Evolutionary conservation across 2,797 vertebrate genomes (phyloP).

Genomic region (Todus mexicanus): DNA sequence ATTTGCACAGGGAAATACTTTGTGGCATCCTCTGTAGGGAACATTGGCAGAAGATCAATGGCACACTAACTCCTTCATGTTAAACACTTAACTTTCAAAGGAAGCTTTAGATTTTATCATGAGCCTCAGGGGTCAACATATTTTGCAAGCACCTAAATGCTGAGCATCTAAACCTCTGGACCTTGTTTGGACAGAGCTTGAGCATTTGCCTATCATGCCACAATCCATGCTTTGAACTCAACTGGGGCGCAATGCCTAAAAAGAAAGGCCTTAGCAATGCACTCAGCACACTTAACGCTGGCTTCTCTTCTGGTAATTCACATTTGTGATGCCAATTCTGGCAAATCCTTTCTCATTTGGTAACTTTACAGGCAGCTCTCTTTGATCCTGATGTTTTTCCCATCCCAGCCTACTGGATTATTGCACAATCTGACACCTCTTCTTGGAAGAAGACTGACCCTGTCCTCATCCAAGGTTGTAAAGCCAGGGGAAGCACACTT

Average conservation of each 20-base stretch:
- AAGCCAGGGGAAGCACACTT: neutral
- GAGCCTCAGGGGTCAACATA: conserved; percentile 54
- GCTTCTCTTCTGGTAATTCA: neutral
- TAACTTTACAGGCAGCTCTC: neutral
- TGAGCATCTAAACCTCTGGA: conserved; percentile 34
- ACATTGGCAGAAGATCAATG: conserved; percentile 39
- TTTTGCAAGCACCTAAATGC: conserved; percentile 45
- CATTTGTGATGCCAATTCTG: neutral
- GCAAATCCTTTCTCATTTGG: neutral
- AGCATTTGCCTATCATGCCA: neutral
- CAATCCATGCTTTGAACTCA: conserved; percentile 25
- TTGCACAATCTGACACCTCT: neutral
- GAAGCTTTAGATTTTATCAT: conserved; percentile 44
- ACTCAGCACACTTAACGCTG: neutral
- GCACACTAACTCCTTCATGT: conserved; percentile 13
- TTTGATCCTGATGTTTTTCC: neutral
- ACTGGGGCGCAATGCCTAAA: neutral
- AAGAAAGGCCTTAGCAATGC: neutral
- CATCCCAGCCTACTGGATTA: neutral
- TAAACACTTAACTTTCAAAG: conserved; percentile 51
- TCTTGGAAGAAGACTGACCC: neutral
- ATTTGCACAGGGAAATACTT: conserved; percentile 1
- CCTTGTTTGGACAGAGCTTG: conserved; percentile 5
- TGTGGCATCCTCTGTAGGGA: conserved; percentile 41
- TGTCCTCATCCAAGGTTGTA: neutral